phyloP scores from a whole-genome alignment of 1,140 invertebrate species.

The Cephus cinctus region DNA sequence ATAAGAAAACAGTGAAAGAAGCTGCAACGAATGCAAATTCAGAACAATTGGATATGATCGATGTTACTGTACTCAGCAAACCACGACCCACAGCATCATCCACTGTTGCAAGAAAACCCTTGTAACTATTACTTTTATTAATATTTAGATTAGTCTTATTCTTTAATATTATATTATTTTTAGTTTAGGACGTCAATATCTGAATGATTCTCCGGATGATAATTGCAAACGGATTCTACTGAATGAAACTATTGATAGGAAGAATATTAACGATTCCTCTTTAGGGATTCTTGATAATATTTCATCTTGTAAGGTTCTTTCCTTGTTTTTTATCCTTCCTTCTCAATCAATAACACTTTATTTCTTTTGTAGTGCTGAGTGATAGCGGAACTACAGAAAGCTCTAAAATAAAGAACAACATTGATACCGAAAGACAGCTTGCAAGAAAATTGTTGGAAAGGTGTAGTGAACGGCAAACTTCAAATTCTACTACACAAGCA shows the following conservation, averaged over 20 bases:
- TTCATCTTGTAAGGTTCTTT: conserved; percentile 29
- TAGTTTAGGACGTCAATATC: background rate
- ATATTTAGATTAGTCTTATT: background rate
- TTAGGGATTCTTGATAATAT: conserved; percentile 26
- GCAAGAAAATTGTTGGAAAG: conserved; percentile 37
- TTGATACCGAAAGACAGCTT: conserved; percentile 28
- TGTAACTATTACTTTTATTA: background rate
- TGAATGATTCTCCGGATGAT: background rate
- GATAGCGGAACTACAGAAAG: conserved; percentile 14
- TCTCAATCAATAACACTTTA: conserved; percentile 2
- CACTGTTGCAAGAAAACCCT: conserved; percentile 5
- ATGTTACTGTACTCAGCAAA: conserved; percentile 7
- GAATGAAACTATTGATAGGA: background rate
- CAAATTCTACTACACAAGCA: background rate
- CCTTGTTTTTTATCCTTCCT: background rate
- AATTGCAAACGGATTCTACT: background rate
- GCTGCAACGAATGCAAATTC: too few species aligned
- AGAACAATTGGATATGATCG: too few species aligned
- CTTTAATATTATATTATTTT: background rate
- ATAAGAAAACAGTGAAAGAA: too few species aligned
- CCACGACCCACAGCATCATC: conserved; percentile 6
- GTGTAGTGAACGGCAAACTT: conserved; percentile 22
- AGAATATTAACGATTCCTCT: background rate
- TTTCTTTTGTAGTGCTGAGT: conserved; percentile 11
- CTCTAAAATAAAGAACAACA: conserved; percentile 12